Evolutionary conservation across 2,888 invertebrate genomes (phyloP).

Genomic region (Apantesis nais): DNA sequence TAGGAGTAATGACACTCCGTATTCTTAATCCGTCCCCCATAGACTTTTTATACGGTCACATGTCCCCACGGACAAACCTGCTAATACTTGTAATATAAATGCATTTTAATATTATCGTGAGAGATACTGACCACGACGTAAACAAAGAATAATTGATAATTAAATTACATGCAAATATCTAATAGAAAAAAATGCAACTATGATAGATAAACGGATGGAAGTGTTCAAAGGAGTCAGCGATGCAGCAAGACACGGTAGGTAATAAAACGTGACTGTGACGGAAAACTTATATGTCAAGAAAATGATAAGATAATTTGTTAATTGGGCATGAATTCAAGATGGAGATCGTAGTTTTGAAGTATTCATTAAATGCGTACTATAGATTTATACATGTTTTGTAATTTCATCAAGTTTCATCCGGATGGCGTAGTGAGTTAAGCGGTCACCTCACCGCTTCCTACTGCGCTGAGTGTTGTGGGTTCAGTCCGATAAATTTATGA

Average conservation of each 20-base stretch:
- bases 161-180: conserved; percentile 16
- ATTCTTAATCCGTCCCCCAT: too few species aligned
- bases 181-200: conserved; percentile 10
- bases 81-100: background rate
- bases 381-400: too few species aligned
- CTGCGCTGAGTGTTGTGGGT: too few species aligned
- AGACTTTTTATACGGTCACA: background rate
- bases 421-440: too few species aligned
- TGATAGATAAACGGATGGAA: conserved; percentile 50
- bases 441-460: too few species aligned
- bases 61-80: background rate
- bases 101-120: background rate
- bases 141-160: conserved; percentile 3
- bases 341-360: background rate
- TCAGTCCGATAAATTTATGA: too few species aligned
- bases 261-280: conserved; percentile 47
- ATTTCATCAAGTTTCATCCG: background rate
- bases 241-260: conserved; percentile 49
- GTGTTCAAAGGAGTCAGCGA: conserved; percentile 56
- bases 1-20: too few species aligned
- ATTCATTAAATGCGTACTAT: background rate
- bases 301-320: conserved; percentile 8
- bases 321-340: conserved; percentile 3
- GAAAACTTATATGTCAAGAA: conserved; percentile 13
- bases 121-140: background rate